Conservation (phyloP, 2,888 invertebrate species). For the Entomobrya proxima region DNA sequence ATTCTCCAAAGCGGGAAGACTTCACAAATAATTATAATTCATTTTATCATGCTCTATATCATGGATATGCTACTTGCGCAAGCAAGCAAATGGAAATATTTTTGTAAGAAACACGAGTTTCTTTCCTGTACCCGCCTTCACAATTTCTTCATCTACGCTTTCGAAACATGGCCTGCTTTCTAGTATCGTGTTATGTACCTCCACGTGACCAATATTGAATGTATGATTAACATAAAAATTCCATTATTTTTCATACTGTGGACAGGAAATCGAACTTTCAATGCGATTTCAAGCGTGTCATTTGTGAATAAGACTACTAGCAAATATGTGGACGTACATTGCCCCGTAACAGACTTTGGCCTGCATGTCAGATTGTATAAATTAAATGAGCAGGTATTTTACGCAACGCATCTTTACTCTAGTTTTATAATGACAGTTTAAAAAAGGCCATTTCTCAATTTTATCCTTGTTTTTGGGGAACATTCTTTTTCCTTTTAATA, state of each 20-base stretch:
- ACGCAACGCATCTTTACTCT: not conserved
- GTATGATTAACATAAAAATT: conserved; percentile 3
- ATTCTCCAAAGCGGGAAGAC: not conserved
- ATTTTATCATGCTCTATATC: not conserved
- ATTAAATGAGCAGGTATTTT: conserved; percentile 60
- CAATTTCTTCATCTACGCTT: not conserved
- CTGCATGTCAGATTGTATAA: conserved; percentile 56
- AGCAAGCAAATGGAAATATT: too few species aligned
- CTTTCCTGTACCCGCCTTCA: not conserved
- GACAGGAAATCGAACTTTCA: conserved; percentile 56
- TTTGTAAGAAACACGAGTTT: not conserved
- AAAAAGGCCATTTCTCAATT: not conserved
- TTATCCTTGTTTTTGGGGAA: not conserved
- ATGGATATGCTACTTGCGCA: too few species aligned
- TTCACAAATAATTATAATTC: not conserved
- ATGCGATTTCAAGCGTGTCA: conserved; percentile 38
- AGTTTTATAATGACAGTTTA: not conserved
- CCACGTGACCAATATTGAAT: not conserved
- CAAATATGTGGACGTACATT: conserved; percentile 51
- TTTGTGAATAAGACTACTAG: conserved; percentile 55
- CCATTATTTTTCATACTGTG: not conserved
- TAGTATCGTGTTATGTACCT: not conserved
- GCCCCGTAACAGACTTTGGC: conserved; percentile 55
- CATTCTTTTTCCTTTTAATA: not conserved
- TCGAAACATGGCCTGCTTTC: too few species aligned